phyloP scores from a whole-genome alignment of 2,797 vertebrate species.

The Phrynocephalus guinanensis region DNA sequence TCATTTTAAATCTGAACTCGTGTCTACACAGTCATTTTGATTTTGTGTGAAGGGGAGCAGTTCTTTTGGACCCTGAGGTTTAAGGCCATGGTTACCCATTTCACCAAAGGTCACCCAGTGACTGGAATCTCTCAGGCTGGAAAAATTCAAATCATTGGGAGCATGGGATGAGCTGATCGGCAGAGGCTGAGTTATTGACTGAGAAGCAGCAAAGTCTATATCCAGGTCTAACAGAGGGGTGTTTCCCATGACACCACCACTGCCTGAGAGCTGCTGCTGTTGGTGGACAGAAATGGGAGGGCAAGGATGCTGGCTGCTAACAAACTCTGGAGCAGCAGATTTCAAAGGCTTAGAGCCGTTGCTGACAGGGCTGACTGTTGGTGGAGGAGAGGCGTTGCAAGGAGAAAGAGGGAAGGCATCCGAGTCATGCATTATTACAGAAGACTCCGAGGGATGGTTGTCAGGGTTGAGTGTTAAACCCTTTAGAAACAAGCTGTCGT shows the following conservation, averaged over 20 bases:
- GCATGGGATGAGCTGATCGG: background rate
- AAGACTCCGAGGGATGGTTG: slow-evolving; percentile 20
- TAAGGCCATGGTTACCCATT: slow-evolving; percentile 54
- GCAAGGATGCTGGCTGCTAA: slow-evolving; percentile 23
- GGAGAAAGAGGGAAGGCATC: rapidly evolving
- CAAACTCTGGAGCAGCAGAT: background rate
- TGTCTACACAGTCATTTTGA: background rate
- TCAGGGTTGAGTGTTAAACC: slow-evolving; percentile 51
- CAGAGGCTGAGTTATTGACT: background rate
- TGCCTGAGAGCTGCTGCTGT: slow-evolving; percentile 6
- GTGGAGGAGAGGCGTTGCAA: rapidly evolving
- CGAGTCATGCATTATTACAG: background rate
- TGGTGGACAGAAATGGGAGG: slow-evolving; percentile 46
- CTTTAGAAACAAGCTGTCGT: slow-evolving; percentile 52
- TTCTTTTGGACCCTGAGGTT: slow-evolving; percentile 62
- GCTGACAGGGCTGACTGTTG: background rate
- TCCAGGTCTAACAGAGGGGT: slow-evolving; percentile 45
- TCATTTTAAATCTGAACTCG: slow-evolving; percentile 48
- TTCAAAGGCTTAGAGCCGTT: background rate
- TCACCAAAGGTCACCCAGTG: slow-evolving; percentile 70
- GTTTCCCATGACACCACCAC: slow-evolving; percentile 45
- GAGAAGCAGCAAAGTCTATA: slow-evolving; percentile 29
- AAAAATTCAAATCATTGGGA: slow-evolving; percentile 27
- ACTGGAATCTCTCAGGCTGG: slow-evolving; percentile 48
- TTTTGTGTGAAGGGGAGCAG: slow-evolving; percentile 57